Evolutionary conservation across 2,113 vertebrate genomes (phyloP).

Genomic region (Solea senegalensis): DNA sequence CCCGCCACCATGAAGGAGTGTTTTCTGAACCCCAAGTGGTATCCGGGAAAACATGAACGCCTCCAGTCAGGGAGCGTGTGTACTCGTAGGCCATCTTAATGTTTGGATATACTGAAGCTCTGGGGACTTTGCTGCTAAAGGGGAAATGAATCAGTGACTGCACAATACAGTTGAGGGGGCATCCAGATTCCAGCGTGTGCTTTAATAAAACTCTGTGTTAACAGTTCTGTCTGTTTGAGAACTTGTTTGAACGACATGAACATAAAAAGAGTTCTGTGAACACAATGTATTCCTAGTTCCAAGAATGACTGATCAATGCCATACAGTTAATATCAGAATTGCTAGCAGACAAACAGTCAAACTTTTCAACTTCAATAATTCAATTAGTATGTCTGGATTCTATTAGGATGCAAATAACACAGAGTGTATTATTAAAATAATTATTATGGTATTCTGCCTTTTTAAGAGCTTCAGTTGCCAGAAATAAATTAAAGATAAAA

Average conservation of each 20-base stretch:
- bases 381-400: too few species aligned
- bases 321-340: neutral
- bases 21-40: constrained; percentile 80
- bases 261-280: neutral
- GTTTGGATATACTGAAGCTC: constrained; percentile 68
- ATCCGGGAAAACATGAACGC: constrained; percentile 79
- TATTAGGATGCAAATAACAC: too few species aligned
- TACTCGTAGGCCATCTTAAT: constrained; percentile 72
- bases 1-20: constrained; percentile 81
- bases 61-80: constrained; percentile 69
- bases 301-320: neutral
- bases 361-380: too few species aligned
- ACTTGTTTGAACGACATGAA: neutral
- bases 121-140: constrained; percentile 56
- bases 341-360: neutral
- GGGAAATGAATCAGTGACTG: constrained; percentile 42
- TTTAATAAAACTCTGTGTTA: constrained; percentile 7
- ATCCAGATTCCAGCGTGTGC: constrained; percentile 23
- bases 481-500: too few species aligned
- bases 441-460: too few species aligned
- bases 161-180: constrained; percentile 35
- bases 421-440: too few species aligned
- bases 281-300: neutral
- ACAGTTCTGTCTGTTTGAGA: neutral
- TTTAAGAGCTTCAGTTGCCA: too few species aligned